A percentile compares a stretch with the other conserved stretches of the same genome.
Conservation (phyloP, 2,797 vertebrate genomes). For the Darevskia mixta region DNA sequence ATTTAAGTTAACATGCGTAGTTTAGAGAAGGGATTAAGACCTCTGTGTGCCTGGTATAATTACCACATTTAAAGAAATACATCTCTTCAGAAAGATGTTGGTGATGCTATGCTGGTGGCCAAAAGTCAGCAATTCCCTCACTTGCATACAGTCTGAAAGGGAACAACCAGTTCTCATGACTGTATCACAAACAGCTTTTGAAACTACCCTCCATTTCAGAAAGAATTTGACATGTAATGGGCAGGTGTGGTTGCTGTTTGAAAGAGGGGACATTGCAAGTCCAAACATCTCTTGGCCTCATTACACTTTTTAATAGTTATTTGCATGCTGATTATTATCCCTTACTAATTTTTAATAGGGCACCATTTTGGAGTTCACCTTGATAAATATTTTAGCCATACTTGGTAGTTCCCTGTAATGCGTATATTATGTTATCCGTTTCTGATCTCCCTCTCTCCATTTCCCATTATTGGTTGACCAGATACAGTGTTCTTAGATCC, state of each 20-base stretch:
- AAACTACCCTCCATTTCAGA: not conserved
- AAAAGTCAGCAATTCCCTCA: no score
- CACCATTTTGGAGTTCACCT: not conserved
- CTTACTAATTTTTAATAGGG: not conserved
- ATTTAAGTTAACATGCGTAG: no score
- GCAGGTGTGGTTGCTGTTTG: not conserved
- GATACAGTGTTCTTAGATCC: not conserved
- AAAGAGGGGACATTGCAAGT: not conserved
- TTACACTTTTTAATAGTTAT: not conserved
- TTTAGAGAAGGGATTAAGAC: no score
- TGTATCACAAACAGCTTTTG: not conserved
- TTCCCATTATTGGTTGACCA: not conserved
- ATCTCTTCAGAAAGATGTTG: no score
- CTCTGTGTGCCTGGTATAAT: no score
- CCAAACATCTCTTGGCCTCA: not conserved
- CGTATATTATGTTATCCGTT: not conserved
- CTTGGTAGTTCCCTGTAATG: not conserved
- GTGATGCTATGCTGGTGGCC: no score
- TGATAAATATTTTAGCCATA: not conserved
- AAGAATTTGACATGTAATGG: not conserved
- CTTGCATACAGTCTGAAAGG: no score
- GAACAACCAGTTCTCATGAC: not conserved
- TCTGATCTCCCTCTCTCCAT: not conserved
- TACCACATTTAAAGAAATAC: no score
- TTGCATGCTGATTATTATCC: not conserved